Evolutionary conservation across 2,888 invertebrate genomes (phyloP).

Genomic region (Ctenicera cuprea): DNA sequence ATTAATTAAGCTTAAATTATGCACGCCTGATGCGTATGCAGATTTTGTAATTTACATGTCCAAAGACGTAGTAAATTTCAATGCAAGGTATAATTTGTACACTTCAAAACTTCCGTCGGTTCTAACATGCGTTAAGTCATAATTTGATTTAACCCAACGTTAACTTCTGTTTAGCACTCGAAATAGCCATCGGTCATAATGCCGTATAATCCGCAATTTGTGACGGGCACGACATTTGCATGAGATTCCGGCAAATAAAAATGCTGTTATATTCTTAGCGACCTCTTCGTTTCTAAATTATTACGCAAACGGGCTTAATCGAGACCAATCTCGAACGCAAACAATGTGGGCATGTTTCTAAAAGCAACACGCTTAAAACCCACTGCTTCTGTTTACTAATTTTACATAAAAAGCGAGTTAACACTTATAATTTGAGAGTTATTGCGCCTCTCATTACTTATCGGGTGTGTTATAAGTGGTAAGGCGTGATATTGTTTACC

Average conservation of each 20-base stretch:
- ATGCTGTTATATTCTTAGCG: neutral
- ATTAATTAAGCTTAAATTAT: neutral
- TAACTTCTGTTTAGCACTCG: neutral
- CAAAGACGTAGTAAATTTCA: neutral
- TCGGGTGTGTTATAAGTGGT: slow-evolving; percentile 24
- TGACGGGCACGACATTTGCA: too few species aligned
- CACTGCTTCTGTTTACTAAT: slow-evolving; percentile 10
- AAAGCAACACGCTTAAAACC: slow-evolving; percentile 19
- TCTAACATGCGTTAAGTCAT: neutral
- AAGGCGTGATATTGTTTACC: slow-evolving; percentile 17
- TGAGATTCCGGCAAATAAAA: neutral
- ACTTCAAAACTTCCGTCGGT: slow-evolving; percentile 1
- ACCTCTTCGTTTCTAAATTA: slow-evolving; percentile 1
- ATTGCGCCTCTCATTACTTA: slow-evolving; percentile 30
- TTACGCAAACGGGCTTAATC: slow-evolving; percentile 20
- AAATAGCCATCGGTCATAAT: too few species aligned
- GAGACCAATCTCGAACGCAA: slow-evolving; percentile 11
- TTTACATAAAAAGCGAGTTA: slow-evolving; percentile 23
- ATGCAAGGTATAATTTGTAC: slow-evolving; percentile 14
- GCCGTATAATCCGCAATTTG: too few species aligned
- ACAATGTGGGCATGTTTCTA: slow-evolving; percentile 10
- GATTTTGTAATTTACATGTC: neutral
- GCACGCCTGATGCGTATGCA: neutral
- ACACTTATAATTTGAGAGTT: slow-evolving; percentile 18
- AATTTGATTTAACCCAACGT: neutral